Percentiles rank a stretch among this genome's conserved stretches.
These are phyloP conservation scores for Alloscopus bannaensis DNA, from an alignment of 2,888 invertebrate genomes.

Conservation along the genomic window DNA sequence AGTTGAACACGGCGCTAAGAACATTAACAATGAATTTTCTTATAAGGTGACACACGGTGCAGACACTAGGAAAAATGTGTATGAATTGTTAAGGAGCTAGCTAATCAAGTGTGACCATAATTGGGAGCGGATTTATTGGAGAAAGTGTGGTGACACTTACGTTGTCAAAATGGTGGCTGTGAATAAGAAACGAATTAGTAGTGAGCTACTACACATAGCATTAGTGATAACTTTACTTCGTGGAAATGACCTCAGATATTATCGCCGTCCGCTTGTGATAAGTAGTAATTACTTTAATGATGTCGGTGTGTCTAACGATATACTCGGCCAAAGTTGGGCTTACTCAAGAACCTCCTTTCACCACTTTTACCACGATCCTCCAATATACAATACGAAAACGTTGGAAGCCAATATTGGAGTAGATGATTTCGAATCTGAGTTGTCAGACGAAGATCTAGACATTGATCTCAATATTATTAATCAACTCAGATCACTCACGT, in stretches of 20 bases:
- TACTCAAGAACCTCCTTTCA: conserved; percentile 68
- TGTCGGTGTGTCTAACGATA: conserved; percentile 59
- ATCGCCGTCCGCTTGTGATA: conserved; percentile 51
- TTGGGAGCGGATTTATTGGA: too few relatives aligned
- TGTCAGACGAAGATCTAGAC: conserved; percentile 44
- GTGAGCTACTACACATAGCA: conserved; percentile 70
- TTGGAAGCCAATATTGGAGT: conserved; percentile 31
- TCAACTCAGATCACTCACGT: conserved; percentile 58
- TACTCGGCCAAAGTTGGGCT: conserved; percentile 68
- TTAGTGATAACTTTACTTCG: conserved; percentile 69
- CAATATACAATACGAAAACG: conserved; percentile 61
- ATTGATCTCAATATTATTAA: conserved; percentile 63
- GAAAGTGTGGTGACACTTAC: too few relatives aligned
- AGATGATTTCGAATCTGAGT: conserved; percentile 43
- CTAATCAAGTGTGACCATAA: too few relatives aligned
- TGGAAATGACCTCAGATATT: conserved; percentile 57
- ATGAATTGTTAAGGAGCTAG: neutral
- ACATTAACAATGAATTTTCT: neutral
- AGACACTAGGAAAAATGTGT: neutral
- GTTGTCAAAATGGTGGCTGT: conserved; percentile 61
- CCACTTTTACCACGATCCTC: conserved; percentile 53
- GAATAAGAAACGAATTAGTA: conserved; percentile 69
- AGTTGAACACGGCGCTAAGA: neutral
- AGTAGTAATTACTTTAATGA: conserved; percentile 67
- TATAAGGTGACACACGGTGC: neutral